Conservation (phyloP, 1,140 invertebrate species). For the Drosophila watanabei region DNA sequence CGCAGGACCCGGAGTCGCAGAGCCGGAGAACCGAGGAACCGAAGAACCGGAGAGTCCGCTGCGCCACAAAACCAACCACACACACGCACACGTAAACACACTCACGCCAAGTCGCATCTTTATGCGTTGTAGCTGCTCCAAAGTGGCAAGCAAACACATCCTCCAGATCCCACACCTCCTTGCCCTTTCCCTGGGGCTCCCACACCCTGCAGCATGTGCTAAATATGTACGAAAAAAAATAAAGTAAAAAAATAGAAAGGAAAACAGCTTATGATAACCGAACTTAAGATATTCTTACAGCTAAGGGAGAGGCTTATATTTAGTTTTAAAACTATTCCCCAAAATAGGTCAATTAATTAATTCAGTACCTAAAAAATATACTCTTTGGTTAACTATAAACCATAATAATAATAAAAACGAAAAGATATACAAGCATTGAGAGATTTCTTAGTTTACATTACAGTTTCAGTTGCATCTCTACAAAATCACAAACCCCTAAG, state of each 20-base stretch:
- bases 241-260: conserved; percentile 4
- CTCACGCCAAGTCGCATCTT: conserved; percentile 50
- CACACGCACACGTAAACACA: conserved; percentile 45
- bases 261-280: conserved; percentile 6
- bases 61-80: conserved; percentile 68
- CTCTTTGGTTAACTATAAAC: background rate
- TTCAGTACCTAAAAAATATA: background rate
- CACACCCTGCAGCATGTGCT: conserved; percentile 56
- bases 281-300: conserved; percentile 5
- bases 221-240: conserved; percentile 55
- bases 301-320: background rate
- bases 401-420: no score
- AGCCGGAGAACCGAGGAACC: background rate
- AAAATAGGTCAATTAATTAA: background rate
- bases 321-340: background rate
- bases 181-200: conserved; percentile 8
- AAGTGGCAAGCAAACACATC: conserved; percentile 55
- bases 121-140: conserved; percentile 55
- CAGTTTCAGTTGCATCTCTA: no score
- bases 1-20: background rate
- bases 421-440: background rate
- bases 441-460: background rate
- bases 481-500: background rate
- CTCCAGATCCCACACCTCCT: conserved; percentile 4
- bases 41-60: conserved; percentile 13